A percentile compares a stretch with the other conserved stretches of the same genome.
Evolutionary conservation across 23 tunicate species (phyloP).

Genomic region (Halocynthia aurantium): DNA sequence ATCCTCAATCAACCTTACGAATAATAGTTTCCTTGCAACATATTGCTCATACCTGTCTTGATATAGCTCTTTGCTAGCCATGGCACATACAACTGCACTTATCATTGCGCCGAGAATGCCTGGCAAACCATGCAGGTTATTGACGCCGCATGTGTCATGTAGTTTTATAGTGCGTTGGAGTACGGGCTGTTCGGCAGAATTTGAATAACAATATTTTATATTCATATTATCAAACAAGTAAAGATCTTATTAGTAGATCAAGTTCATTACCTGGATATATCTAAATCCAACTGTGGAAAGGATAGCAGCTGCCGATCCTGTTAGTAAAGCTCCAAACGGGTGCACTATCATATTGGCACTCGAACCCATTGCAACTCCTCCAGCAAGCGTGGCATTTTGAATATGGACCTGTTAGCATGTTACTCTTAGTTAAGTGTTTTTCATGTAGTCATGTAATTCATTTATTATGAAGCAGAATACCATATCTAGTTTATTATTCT

Average conservation of each 20-base stretch:
- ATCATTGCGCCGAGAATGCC: constrained; percentile 75
- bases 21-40: no score
- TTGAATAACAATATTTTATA: no score
- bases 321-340: constrained; percentile 89
- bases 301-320: constrained; percentile 64
- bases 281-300: constrained; percentile 72
- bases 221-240: no score
- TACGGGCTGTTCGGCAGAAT: constrained; percentile 34
- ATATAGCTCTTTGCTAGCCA: constrained; percentile 42
- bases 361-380: constrained; percentile 96
- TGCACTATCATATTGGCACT: constrained; percentile 83
- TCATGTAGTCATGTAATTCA: not conserved
- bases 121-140: constrained; percentile 89
- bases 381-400: constrained; percentile 98
- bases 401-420: constrained; percentile 57
- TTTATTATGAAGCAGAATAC: constrained; percentile 16
- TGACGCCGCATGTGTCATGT: constrained; percentile 94
- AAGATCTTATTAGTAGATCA: not conserved
- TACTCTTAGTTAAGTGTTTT: not conserved
- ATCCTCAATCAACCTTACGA: no score
- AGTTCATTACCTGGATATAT: constrained; percentile 65
- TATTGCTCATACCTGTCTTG: constrained; percentile 31
- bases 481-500: constrained; percentile 70
- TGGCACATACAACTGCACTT: constrained; percentile 48
- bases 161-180: constrained; percentile 46